Conservation (phyloP, 2,888 invertebrate genomes). For the Epiperipatus broadwayi region DNA sequence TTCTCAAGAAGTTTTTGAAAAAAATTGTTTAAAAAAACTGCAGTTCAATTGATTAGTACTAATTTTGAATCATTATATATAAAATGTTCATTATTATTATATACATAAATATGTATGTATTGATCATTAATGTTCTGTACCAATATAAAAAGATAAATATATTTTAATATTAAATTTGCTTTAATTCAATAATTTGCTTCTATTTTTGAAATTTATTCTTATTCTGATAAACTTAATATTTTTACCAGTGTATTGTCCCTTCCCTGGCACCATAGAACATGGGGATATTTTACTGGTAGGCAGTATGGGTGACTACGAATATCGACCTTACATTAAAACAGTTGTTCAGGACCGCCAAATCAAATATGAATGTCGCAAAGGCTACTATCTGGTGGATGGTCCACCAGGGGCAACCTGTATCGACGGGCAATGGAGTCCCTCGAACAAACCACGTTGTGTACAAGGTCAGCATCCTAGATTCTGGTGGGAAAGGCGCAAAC, state of each 20-base stretch:
- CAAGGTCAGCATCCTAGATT: constrained; percentile 69
- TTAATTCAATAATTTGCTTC: neutral
- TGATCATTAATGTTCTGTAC: too few species aligned
- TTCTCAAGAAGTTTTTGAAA: too few species aligned
- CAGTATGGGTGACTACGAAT: constrained; percentile 88
- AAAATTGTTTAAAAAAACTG: too few species aligned
- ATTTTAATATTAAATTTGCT: too few species aligned
- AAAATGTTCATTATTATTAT: too few species aligned
- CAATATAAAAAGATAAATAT: too few species aligned
- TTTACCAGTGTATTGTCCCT: constrained; percentile 61
- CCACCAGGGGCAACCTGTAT: constrained; percentile 85
- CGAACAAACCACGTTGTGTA: constrained; percentile 57
- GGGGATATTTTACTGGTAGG: constrained; percentile 80
- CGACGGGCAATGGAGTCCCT: constrained; percentile 80
- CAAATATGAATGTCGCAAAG: constrained; percentile 84
- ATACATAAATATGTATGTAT: too few species aligned
- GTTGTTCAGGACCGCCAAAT: constrained; percentile 79
- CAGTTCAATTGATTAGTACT: too few species aligned
- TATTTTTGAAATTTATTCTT: neutral
- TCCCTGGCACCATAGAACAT: constrained; percentile 68
- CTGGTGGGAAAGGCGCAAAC: constrained; percentile 42
- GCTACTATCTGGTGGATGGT: constrained; percentile 64
- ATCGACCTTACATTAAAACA: constrained; percentile 68
- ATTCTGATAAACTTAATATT: neutral
- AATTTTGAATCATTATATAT: too few species aligned